These are phyloP conservation scores for Poicephalus meyeri DNA, from an alignment of 2,113 vertebrate genomes.

Conservation along the genomic window DNA sequence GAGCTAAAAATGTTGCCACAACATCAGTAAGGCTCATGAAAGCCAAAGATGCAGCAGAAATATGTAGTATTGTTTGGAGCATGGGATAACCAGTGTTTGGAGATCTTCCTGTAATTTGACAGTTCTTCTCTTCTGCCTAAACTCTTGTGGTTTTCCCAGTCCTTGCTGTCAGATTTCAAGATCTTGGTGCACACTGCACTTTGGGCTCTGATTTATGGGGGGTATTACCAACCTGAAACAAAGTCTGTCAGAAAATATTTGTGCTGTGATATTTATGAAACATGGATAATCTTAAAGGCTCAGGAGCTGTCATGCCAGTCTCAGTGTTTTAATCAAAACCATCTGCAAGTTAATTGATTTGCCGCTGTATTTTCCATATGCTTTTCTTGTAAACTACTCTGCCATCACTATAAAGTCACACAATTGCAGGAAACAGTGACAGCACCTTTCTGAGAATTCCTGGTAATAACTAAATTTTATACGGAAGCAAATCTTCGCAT, in stretches of 20 bases:
- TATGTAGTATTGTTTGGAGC: not conserved
- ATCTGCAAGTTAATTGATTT: not conserved
- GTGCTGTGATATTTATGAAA: not conserved
- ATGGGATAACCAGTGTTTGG: not conserved
- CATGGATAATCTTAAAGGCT: not conserved
- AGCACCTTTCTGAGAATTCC: not conserved
- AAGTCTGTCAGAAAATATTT: not conserved
- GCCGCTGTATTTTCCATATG: not conserved
- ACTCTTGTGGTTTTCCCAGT: not conserved
- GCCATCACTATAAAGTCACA: not conserved
- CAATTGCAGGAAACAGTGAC: not conserved
- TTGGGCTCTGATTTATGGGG: not conserved
- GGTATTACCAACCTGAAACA: not conserved
- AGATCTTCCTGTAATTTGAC: not conserved
- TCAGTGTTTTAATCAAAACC: constrained; percentile 13
- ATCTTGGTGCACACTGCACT: not conserved
- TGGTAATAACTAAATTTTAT: not conserved
- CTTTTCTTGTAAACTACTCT: not conserved
- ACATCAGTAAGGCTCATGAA: not conserved
- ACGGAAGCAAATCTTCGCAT: not conserved
- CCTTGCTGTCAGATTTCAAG: not conserved
- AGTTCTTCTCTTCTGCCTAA: not conserved
- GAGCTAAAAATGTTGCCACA: not conserved
- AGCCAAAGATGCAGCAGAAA: not conserved
- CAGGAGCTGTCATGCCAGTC: not conserved